A percentile compares a stretch with the other conserved stretches of the same genome.
These are phyloP conservation scores for Xyrauchen texanus DNA, from an alignment of 2,113 vertebrate species.

Conservation along the genomic window DNA sequence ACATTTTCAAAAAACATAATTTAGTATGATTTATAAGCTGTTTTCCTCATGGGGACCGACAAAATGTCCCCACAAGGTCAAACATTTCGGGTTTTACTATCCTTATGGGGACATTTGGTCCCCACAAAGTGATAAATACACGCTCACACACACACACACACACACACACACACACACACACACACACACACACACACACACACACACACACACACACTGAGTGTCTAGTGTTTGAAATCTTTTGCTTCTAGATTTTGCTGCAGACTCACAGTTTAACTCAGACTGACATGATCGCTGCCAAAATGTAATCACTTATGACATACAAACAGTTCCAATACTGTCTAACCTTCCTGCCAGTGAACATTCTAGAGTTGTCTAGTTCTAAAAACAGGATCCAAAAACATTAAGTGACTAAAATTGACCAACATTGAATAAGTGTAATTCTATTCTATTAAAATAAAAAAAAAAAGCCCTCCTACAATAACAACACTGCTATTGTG, in stretches of 20 bases:
- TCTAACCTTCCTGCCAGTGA: background rate
- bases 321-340: background rate
- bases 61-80: too few species aligned
- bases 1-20: too few species aligned
- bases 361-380: background rate
- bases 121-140: too few species aligned
- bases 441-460: conserved; percentile 5
- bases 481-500: background rate
- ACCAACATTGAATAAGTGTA: background rate
- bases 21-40: too few species aligned
- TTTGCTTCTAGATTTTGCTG: background rate
- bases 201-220: conserved; percentile 24
- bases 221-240: conserved; percentile 23
- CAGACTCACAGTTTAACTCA: background rate
- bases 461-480: background rate
- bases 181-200: too few species aligned
- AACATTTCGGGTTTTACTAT: too few species aligned
- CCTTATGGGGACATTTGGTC: too few species aligned
- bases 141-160: too few species aligned
- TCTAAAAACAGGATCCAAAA: background rate
- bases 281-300: too few species aligned
- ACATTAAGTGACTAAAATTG: conserved; percentile 17
- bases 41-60: too few species aligned
- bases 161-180: too few species aligned
- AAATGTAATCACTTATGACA: background rate